Evolutionary conservation across 2,113 vertebrate species (phyloP), one percentile per base, ranked within the genome.

Genomic region (Laticauda colubrina): DNA sequence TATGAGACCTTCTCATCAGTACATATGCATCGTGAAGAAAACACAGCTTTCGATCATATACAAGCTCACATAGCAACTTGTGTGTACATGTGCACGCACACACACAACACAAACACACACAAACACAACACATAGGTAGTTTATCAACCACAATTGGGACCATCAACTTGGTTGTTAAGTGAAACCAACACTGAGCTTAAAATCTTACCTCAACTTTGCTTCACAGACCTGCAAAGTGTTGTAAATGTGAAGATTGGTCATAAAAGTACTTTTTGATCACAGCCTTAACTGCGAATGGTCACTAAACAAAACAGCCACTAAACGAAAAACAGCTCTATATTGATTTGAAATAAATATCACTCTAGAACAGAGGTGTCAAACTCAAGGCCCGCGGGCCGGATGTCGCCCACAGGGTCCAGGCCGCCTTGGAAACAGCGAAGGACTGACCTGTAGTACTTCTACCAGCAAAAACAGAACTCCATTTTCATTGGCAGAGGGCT

Each of bases 1-100:
- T 64, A 85, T 14, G 29, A 85, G 85, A 34, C 18, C n/a, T 81
- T 81, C 18, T 24, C 92, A 88, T 0, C 0, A 18, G 56, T 57
- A 0, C 3, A 91, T 48, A 86, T 86, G 91, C 24, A 85, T 90
- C 54, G 39, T 29, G 87, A 91, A 55, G 55, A 10, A 93, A 94
- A 59, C 4, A 34, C 4, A 93, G 14, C 45, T 61, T 93, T 55
- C 51, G 57, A 91, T 92, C 55, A 34, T 7, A 89, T 43, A 59
- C 53, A 5, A n/a, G 12, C 24, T 53, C 26, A 94, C 94, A 81
- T 21, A 39, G 15, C 69, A 81, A 81, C 6, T 39, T 39, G 12
- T 69, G 12, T 5, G 2, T 69, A 5, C 0, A 3, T 15, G 12
- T 3, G 43, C 43, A 3, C 43, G 3, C 4, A n/a, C 29, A 9